Evolutionary conservation across 2,797 vertebrate genomes (phyloP), one percentile per base, ranked within the genome.

Genomic region (Brachymystax lenok): DNA sequence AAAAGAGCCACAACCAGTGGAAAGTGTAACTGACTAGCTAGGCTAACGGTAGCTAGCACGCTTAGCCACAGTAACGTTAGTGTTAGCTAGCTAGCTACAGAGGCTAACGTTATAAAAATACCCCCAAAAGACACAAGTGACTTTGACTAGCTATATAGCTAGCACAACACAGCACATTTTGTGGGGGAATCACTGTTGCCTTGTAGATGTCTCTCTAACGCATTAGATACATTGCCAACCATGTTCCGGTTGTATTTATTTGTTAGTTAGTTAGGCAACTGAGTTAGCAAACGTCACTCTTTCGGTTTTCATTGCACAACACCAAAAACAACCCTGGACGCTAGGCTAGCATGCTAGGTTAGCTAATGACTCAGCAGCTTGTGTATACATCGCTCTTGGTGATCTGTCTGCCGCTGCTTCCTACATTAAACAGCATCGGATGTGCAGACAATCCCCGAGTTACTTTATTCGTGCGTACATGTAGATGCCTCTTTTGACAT

Each of bases 351-450:
- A 24, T 63, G 21, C 14, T 77, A 85, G 89, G 40, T 86, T 91
- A 92, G 92, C 90, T 93, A 84, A 92, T 95, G 94, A 95, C 94
- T 95, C 94, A 95, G 93, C 94, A 94, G 88, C 90, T 90, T 8
- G 46, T 46, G 40, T 46, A 46, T 21, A n/a, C 66, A 24, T 13
- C 28, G 4, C 71, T 72, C 10, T 72, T 52, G 17, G 28, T 52
- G 64, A n/a, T 59, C 24, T 77, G 54, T 21, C 28, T 19, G 59
- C 1, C 6, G 74, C 6, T 63, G 72, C 52, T 30, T 4, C 5
- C 72, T 33, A 82, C 54, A 73, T 3, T 7, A 46, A 17, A 50
- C 19, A 19, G 78, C 21, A 54, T 17, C 24, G 17, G 12, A 74
- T 85, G 67, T 84, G 83, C 80, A 83, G 5, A 21, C 74, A 76